Base-by-base conservation (phyloP, 2,888 invertebrate species). In the Ernsta delagoae region DNA sequence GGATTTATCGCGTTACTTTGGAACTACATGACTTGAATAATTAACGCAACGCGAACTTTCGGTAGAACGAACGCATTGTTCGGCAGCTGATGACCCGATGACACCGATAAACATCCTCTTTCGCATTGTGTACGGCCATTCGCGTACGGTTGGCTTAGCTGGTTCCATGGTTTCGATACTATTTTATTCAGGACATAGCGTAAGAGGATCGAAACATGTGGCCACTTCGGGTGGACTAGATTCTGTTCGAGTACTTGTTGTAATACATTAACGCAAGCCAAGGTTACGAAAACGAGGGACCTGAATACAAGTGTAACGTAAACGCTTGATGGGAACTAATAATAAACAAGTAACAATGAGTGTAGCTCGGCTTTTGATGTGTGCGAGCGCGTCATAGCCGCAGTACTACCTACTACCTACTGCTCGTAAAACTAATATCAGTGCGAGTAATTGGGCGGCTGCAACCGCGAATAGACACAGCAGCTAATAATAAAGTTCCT, bases 381-480 rank as follows among this genome's bases (percentile, higher is more conserved):
- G 85, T 82, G 85, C 84, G 77, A 82, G 77, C 84, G 82, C 88
- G 89, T 89, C 90, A 90, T 80, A 84, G 80, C 81, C 71, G 79
- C 80, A 79, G 83, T 83, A 78, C 24, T 24, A 24, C 24, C 24
- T 24, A 24, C 24, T 24, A 24, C 24, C 24, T 24, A 79, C 79
- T 82, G 85, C 85, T 92, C 90, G 88, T 92, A 88, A 92, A 92
- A 89, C 87, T 89, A 92, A 90, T 88, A 82, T 90, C 84, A 87
- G 84, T 81, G 76, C 78, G 77, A 79, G 83, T 81, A 81, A 83
- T 83, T 79, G 81, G 77, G 75, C 78, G 76, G 79, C 79, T 81
- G 82, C 79, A 80, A 77, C 75, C 77, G 77, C 77, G 77, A 77
- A 79, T 79, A 77, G 77, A 75, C 79, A 77, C 77, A 78, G 73